Base-by-base conservation (phyloP, 2,888 invertebrate species). In the Rotaria macrura region DNA sequence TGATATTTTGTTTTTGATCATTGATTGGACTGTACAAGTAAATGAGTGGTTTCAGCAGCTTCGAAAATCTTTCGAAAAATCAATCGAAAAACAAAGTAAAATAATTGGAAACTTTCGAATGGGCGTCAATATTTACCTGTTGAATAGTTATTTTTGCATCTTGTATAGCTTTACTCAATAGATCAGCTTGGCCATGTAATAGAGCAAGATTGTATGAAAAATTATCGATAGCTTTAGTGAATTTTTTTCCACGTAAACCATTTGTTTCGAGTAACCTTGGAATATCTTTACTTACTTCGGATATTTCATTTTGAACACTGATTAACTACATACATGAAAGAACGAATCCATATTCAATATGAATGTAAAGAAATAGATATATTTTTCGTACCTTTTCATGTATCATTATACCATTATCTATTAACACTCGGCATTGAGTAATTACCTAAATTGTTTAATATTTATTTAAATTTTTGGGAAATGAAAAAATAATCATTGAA, bases 31-130 rank as follows among this genome's bases (percentile, higher is more conserved):
- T 12, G 5, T 29, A 38, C 6, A 43, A 79, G 43, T n/a, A 79
- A n/a, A 79, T 79, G 79, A n/a, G 79, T 79, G 7, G 79, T 43
- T 79, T 79, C 79, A 40, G 79, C 79, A 43, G 79, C 79, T 43
- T 79, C 79, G 12, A 79, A n/a, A 43, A 79, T 79, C 79, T 79
- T 43, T 2, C n/a, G 14, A 43, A n/a, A 79, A 0, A n/a, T 2
- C 25, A 79, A 43, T 10, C 3, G 49, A 10, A 43, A 74, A 65
- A n/a, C n/a, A 10, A 57, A 10, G n/a, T 57, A 40, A 43, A 72
- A 72, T 1, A 25, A 72, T 5, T 6, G 38, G 9, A 34, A 4
- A 29, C 12, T 57, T 29, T n/a, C n/a, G n/a, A n/a, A n/a, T n/a
- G n/a, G n/a, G n/a, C 0, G 12, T 65, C 3, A 17, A 4, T 34